Evolutionary conservation across 2,888 invertebrate genomes (phyloP).

Genomic region (Adelognathus sp.): DNA sequence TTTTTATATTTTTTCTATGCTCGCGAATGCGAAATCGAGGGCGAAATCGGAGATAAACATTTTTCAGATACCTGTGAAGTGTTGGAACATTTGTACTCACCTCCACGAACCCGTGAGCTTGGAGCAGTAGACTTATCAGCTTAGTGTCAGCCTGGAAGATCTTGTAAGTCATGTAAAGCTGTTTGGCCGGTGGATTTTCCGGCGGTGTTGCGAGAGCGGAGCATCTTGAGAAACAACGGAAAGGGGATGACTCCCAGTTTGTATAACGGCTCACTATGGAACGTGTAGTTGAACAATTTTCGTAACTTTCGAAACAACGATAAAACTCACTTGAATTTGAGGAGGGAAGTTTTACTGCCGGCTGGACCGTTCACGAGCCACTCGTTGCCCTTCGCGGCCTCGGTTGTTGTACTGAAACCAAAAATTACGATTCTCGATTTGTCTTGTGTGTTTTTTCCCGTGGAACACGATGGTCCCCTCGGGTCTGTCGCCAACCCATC

Average conservation of each 20-base stretch:
- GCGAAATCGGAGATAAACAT: no score
- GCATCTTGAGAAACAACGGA: constrained; percentile 69
- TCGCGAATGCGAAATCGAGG: background rate
- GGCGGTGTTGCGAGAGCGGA: constrained; percentile 78
- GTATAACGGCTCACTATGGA: no score
- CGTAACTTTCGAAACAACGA: background rate
- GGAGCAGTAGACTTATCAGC: constrained; percentile 88
- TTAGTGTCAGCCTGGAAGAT: constrained; percentile 92
- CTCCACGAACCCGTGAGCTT: constrained; percentile 90
- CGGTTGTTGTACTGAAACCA: constrained; percentile 72
- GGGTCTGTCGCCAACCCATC: no score
- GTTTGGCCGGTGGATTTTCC: constrained; percentile 78
- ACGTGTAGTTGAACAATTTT: no score
- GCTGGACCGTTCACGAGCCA: constrained; percentile 76
- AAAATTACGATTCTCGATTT: no score
- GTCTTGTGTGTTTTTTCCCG: no score
- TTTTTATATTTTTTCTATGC: background rate
- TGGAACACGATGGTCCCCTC: no score
- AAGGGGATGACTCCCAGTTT: background rate
- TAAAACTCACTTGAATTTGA: constrained; percentile 77
- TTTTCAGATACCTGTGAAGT: background rate
- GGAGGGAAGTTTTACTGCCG: constrained; percentile 74
- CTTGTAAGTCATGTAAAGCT: constrained; percentile 90
- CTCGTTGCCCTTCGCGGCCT: constrained; percentile 72
- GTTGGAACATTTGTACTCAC: constrained; percentile 75